These are phyloP conservation scores for Hemiprocne comata DNA, from an alignment of 2,113 vertebrate genomes.

Conservation along the genomic window DNA sequence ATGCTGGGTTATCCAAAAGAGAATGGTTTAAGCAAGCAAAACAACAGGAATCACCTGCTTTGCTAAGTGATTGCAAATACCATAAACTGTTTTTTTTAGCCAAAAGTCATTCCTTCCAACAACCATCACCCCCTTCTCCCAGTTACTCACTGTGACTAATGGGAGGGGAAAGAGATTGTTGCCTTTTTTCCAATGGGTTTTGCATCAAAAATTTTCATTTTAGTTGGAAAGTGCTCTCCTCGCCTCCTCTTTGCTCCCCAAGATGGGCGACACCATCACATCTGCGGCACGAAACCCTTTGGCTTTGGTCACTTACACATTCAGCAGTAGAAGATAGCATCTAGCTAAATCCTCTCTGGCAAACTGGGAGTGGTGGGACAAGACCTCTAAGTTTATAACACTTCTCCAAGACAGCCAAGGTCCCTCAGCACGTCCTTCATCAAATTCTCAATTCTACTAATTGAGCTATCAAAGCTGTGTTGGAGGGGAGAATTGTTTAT, in stretches of 20 bases:
- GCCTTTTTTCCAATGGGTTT: background rate
- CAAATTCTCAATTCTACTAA: conserved; percentile 30
- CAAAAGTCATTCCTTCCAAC: conserved; percentile 48
- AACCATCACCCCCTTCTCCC: conserved; percentile 35
- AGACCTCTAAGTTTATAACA: background rate
- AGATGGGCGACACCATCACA: background rate
- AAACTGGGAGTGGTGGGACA: background rate
- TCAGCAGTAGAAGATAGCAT: background rate
- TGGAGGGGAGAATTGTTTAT: conserved; percentile 40
- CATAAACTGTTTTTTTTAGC: conserved; percentile 1
- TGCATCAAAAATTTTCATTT: background rate
- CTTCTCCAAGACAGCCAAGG: background rate
- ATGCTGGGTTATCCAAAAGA: conserved; percentile 26
- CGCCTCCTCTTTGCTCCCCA: background rate
- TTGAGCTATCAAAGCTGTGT: background rate
- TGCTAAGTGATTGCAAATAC: conserved; percentile 50
- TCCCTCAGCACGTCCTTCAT: background rate
- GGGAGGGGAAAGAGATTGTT: background rate
- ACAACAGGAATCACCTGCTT: conserved; percentile 56
- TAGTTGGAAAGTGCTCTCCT: background rate
- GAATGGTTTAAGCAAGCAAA: conserved; percentile 51
- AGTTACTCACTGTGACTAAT: conserved; percentile 57
- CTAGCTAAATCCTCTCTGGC: background rate
- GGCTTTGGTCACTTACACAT: background rate
- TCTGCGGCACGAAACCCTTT: background rate